Evolutionary conservation across 2,797 vertebrate genomes (phyloP).

Genomic region (Phalanger gymnotis): DNA sequence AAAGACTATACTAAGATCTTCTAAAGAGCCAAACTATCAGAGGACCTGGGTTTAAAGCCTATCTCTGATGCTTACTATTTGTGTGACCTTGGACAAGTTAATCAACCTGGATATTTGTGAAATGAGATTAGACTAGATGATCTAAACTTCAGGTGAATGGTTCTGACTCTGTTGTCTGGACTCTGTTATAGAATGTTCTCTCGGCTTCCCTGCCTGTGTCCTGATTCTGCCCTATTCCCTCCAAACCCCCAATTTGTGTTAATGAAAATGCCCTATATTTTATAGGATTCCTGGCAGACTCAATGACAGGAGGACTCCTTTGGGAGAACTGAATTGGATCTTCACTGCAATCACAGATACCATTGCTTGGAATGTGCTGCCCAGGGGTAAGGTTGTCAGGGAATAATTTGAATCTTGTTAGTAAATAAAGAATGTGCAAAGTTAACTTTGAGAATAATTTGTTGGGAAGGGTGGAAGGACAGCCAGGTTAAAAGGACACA

Average conservation of each 20-base stretch:
- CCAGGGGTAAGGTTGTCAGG: conserved; percentile 89
- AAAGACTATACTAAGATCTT: neutral
- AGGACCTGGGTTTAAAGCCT: neutral
- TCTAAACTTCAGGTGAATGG: neutral
- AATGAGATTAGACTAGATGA: neutral
- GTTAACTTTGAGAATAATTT: neutral
- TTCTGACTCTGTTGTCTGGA: fast-evolving
- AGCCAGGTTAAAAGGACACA: fast-evolving
- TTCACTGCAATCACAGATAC: conserved; percentile 99
- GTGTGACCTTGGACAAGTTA: neutral
- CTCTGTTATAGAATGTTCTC: neutral
- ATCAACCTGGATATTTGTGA: neutral
- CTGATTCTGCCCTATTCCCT: neutral
- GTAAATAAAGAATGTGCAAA: neutral
- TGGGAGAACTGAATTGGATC: conserved; percentile 99
- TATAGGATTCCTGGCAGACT: conserved; percentile 96
- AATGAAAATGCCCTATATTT: neutral
- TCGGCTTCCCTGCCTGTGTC: too few relatives aligned
- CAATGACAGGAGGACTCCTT: conserved; percentile 96
- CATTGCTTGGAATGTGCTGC: conserved; percentile 98
- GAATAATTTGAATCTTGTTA: neutral
- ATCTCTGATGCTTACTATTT: neutral
- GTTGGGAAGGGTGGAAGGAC: fast-evolving
- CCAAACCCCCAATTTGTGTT: neutral
- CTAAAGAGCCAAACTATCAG: neutral